phyloP scores from a whole-genome alignment of 2,888 invertebrate genomes.

The Halocaridina rubra region DNA sequence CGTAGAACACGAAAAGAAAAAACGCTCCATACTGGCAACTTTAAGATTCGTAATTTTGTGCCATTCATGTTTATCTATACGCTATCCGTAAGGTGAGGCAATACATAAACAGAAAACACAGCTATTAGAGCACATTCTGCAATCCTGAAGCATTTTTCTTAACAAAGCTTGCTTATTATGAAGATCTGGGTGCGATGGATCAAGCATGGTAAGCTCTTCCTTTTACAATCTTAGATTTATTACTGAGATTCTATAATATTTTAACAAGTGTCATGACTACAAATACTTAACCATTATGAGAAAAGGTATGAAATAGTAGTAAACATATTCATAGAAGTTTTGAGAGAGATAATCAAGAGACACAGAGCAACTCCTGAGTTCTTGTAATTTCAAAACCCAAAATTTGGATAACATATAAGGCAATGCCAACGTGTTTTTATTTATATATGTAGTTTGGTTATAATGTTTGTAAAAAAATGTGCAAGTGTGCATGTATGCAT shows the following conservation, averaged over 20 bases:
- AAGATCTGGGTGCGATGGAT: no score
- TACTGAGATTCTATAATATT: slow-evolving; percentile 45
- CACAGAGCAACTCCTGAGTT: slow-evolving; percentile 42
- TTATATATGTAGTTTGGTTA: no score
- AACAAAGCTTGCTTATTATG: no score
- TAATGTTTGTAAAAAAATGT: no score
- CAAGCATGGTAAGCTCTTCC: no score
- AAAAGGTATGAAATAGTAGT: slow-evolving; percentile 22
- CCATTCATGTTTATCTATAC: not conserved
- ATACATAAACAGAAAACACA: not conserved
- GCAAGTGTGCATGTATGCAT: no score
- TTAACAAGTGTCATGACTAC: slow-evolving; percentile 29
- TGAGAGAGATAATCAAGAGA: slow-evolving; percentile 32
- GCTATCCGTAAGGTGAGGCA: not conserved
- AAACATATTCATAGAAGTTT: slow-evolving; percentile 40
- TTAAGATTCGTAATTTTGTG: no score
- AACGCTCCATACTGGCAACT: no score
- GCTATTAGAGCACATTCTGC: not conserved
- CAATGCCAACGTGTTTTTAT: no score
- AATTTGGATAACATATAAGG: slow-evolving; percentile 9
- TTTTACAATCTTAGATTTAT: slow-evolving; percentile 19
- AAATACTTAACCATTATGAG: slow-evolving; percentile 42
- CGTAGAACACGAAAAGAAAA: no score
- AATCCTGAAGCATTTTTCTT: no score
- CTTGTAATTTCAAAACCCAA: slow-evolving; percentile 35